A percentile compares a stretch with the other conserved stretches of the same genome.
Evolutionary conservation across 2,888 invertebrate species (phyloP).

Genomic region (Caenorhabditis sp.): DNA sequence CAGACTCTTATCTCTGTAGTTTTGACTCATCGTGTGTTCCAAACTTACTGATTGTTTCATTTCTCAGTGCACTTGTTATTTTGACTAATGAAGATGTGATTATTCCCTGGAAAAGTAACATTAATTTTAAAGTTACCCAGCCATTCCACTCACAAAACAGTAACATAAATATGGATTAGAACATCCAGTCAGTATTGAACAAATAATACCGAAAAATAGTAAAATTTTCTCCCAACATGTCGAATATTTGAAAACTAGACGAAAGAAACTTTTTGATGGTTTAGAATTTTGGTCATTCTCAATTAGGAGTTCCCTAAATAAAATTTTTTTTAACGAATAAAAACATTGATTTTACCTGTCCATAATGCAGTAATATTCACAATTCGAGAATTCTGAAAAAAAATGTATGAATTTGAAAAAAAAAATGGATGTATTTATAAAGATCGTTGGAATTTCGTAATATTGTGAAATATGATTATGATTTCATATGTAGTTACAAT

Average conservation of each 20-base stretch:
- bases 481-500: too few relatives aligned
- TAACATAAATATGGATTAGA: conserved; percentile 41
- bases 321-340: background rate
- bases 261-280: background rate
- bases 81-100: conserved; percentile 38
- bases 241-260: conserved; percentile 19
- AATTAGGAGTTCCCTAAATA: background rate
- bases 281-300: background rate
- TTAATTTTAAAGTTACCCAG: background rate
- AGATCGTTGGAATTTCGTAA: too few relatives aligned
- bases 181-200: conserved; percentile 51
- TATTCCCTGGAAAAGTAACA: conserved; percentile 14
- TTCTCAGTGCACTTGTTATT: conserved; percentile 29
- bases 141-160: conserved; percentile 15
- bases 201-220: conserved; percentile 41
- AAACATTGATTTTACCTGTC: background rate
- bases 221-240: conserved; percentile 43
- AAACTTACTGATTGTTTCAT: conserved; percentile 20
- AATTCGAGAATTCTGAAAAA: too few relatives aligned
- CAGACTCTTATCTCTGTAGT: too few relatives aligned
- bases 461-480: too few relatives aligned
- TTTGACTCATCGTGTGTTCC: background rate
- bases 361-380: too few relatives aligned
- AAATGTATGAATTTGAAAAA: background rate
- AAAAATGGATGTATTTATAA: background rate